These are phyloP conservation scores for Atopsyche davidsoni DNA, from an alignment of 1,140 invertebrate species.

Conservation along the genomic window DNA sequence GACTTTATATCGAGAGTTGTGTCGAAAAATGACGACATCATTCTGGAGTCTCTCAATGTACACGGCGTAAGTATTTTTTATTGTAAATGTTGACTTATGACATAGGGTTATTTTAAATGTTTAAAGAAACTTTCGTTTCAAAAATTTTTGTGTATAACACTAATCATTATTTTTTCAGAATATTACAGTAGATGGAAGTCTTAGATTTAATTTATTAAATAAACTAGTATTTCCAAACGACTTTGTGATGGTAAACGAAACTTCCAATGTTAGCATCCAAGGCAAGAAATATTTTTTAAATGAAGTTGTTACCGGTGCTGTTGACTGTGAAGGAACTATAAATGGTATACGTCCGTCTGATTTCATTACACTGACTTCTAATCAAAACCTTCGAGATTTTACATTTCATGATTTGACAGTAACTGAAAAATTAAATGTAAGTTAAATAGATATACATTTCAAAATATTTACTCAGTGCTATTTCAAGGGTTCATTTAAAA, in stretches of 20 bases:
- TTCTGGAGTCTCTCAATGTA: conserved; percentile 37
- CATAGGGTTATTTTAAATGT: neutral
- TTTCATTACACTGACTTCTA: conserved; percentile 32
- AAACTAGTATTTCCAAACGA: conserved; percentile 43
- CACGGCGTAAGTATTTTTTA: conserved; percentile 39
- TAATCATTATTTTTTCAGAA: conserved; percentile 33
- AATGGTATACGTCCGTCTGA: conserved; percentile 32
- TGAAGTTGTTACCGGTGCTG: conserved; percentile 20
- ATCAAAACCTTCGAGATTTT: conserved; percentile 33
- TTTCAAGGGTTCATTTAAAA: too few species aligned
- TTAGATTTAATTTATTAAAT: conserved; percentile 39
- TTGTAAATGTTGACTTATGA: conserved; percentile 3
- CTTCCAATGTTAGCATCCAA: conserved; percentile 32
- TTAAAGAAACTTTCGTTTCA: too few species aligned
- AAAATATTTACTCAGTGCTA: too few species aligned
- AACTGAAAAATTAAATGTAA: conserved; percentile 35
- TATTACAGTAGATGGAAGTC: conserved; percentile 33
- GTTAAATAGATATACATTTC: too few species aligned
- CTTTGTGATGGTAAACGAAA: conserved; percentile 37
- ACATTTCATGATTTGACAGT: conserved; percentile 38
- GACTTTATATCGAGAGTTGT: conserved; percentile 38
- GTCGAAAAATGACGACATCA: conserved; percentile 34
- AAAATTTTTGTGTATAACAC: conserved; percentile 9
- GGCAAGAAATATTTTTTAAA: conserved; percentile 39
- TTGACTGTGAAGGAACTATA: conserved; percentile 32